Percentiles rank a stretch among this genome's conserved stretches.
Evolutionary conservation across 2,888 invertebrate genomes (phyloP).

Genomic region (Gibbula magus): DNA sequence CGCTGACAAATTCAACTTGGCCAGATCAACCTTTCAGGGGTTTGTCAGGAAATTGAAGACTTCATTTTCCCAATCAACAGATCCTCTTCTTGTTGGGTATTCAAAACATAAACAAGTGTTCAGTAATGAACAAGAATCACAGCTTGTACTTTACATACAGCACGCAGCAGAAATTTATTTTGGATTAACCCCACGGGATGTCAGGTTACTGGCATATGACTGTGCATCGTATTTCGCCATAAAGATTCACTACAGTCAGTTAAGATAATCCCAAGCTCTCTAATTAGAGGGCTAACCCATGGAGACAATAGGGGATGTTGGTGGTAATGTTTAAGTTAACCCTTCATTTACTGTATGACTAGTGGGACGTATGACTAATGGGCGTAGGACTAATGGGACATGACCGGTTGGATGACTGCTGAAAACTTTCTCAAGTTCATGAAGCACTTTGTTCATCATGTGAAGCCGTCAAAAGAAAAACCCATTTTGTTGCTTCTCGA

Average conservation of each 20-base stretch:
- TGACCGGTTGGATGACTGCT: background rate
- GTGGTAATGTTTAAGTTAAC: too few relatives aligned
- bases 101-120: background rate
- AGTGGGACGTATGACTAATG: too few relatives aligned
- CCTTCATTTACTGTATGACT: background rate
- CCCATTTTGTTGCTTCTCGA: slow-evolving; percentile 60
- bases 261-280: too few relatives aligned
- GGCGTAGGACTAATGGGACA: too few relatives aligned
- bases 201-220: slow-evolving; percentile 18
- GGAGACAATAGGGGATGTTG: too few relatives aligned
- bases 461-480: slow-evolving; percentile 53
- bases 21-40: too few relatives aligned
- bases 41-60: too few relatives aligned
- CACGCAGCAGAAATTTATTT: background rate
- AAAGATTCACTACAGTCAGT: background rate
- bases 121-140: background rate
- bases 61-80: too few relatives aligned
- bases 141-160: too few relatives aligned
- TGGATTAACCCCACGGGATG: slow-evolving; percentile 24
- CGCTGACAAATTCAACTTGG: too few relatives aligned
- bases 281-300: too few relatives aligned
- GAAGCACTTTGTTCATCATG: slow-evolving; percentile 64
- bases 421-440: slow-evolving; percentile 39
- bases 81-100: background rate
- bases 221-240: background rate